Conservation (phyloP, 2,113 vertebrate species). For the Brachirus orientalis region DNA sequence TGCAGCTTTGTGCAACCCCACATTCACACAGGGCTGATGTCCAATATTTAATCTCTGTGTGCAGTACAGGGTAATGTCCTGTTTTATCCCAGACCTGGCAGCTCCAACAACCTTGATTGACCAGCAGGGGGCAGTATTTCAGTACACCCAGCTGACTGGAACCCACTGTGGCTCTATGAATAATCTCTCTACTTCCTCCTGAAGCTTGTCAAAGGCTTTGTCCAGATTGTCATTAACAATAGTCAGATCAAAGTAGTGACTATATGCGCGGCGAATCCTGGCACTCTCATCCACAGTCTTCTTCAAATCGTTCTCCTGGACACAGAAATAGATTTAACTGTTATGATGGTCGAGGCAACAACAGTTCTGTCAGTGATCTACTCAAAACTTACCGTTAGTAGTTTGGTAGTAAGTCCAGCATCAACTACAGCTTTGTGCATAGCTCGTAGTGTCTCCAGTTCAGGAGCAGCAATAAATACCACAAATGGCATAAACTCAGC, state of each 20-base stretch:
- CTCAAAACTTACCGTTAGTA: slow-evolving; percentile 88
- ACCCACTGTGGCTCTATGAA: slow-evolving; percentile 94
- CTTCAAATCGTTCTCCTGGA: slow-evolving; percentile 95
- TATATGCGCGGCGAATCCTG: slow-evolving; percentile 93
- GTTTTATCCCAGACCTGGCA: slow-evolving; percentile 37
- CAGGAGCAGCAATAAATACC: slow-evolving; percentile 96
- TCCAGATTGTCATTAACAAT: slow-evolving; percentile 97
- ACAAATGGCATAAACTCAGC: slow-evolving; percentile 99
- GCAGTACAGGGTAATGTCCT: slow-evolving; percentile 38
- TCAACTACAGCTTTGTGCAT: slow-evolving; percentile 99
- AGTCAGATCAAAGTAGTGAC: slow-evolving; percentile 97
- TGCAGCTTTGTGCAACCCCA: slow-evolving; percentile 51
- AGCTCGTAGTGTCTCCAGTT: slow-evolving; percentile 91
- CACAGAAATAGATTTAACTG: not conserved
- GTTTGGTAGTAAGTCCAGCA: slow-evolving; percentile 96
- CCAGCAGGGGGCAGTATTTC: slow-evolving; percentile 62
- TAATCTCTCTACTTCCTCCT: slow-evolving; percentile 88
- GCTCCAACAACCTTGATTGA: slow-evolving; percentile 24
- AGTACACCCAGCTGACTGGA: slow-evolving; percentile 98
- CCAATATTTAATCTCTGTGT: slow-evolving; percentile 27
- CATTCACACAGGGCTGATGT: slow-evolving; percentile 42
- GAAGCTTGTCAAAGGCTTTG: slow-evolving; percentile 97
- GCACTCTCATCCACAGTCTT: slow-evolving; percentile 98
- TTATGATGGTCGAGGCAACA: not conserved
- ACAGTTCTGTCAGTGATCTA: not conserved